Evolutionary conservation across 1,140 invertebrate genomes (phyloP).

Genomic region (Zaprionus capensis): DNA sequence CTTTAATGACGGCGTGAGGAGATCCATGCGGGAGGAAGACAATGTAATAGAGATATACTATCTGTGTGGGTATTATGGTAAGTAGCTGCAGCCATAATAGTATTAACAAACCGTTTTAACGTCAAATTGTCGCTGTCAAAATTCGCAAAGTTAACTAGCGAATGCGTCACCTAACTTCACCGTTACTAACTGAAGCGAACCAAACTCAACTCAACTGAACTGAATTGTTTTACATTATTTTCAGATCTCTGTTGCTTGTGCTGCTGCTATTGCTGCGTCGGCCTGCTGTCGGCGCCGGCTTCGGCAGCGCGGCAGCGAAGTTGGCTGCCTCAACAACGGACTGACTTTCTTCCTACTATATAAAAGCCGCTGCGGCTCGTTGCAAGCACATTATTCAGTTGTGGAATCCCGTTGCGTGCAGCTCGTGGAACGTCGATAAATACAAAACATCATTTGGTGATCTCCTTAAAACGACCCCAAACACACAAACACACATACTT

Average conservation of each 20-base stretch:
- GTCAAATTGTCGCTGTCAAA: constrained; percentile 47
- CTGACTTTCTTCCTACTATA: constrained; percentile 84
- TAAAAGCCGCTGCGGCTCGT: constrained; percentile 76
- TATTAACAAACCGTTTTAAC: constrained; percentile 60
- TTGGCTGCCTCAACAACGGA: constrained; percentile 19
- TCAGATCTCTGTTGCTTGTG: constrained; percentile 36
- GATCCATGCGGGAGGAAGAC: constrained; percentile 23
- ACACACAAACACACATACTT: constrained; percentile 25
- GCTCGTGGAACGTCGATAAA: constrained; percentile 57
- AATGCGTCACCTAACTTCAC: constrained; percentile 18
- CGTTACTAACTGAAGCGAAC: constrained; percentile 14
- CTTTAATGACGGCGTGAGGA: constrained; percentile 30
- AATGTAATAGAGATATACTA: constrained; percentile 36
- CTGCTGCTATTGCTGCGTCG: constrained; percentile 34
- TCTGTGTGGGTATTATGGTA: constrained; percentile 1
- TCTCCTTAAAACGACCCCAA: constrained; percentile 41
- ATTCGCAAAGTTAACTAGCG: constrained; percentile 62
- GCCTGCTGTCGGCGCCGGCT: constrained; percentile 24
- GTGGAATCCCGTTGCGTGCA: constrained; percentile 83
- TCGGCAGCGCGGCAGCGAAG: constrained; percentile 19
- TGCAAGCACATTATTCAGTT: constrained; percentile 83
- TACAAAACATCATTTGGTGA: constrained; percentile 46
- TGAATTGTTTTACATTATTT: constrained; percentile 78
- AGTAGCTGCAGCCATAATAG: constrained; percentile 41
- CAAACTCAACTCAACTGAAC: constrained; percentile 40